A percentile compares a stretch with the other conserved stretches of the same genome.
Evolutionary conservation across 2,113 vertebrate species (phyloP).

Genomic region (Hipposideros armiger): DNA sequence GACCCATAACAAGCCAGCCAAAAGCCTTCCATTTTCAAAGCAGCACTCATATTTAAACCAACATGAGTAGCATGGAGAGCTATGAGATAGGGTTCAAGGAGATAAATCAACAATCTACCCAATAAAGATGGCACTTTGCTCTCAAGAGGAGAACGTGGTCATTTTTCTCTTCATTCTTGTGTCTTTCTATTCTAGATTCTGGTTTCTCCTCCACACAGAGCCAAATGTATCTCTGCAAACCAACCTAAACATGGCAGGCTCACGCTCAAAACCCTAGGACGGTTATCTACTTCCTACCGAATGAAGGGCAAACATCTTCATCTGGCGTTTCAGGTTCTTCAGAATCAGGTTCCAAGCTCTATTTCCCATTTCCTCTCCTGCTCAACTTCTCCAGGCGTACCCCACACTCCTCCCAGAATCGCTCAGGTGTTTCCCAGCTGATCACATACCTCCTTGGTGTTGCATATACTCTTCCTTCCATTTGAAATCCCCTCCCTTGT

Average conservation of each 20-base stretch:
- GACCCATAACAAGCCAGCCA: neutral
- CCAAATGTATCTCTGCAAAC: neutral
- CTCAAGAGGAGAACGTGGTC: neutral
- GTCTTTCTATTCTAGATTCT: neutral
- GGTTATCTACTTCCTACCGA: neutral
- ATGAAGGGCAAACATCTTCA: neutral
- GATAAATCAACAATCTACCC: conserved; percentile 40
- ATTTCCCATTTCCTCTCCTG: neutral
- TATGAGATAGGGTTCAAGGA: neutral
- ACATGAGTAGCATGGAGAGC: neutral
- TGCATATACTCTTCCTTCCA: neutral
- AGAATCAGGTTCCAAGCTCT: neutral
- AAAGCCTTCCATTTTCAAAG: conserved; percentile 41
- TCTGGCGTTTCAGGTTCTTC: neutral
- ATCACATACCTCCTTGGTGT: neutral
- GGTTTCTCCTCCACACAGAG: neutral
- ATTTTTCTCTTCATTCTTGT: conserved; percentile 27
- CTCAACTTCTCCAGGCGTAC: neutral
- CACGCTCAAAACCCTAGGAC: neutral
- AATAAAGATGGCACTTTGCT: conserved; percentile 17
- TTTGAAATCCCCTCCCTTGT: neutral
- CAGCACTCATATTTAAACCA: neutral
- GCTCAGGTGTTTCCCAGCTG: neutral
- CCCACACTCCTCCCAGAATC: neutral
- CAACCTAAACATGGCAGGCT: neutral